Base-by-base conservation (phyloP, 2,113 vertebrate genomes). In the Sceloporus tristichus region DNA sequence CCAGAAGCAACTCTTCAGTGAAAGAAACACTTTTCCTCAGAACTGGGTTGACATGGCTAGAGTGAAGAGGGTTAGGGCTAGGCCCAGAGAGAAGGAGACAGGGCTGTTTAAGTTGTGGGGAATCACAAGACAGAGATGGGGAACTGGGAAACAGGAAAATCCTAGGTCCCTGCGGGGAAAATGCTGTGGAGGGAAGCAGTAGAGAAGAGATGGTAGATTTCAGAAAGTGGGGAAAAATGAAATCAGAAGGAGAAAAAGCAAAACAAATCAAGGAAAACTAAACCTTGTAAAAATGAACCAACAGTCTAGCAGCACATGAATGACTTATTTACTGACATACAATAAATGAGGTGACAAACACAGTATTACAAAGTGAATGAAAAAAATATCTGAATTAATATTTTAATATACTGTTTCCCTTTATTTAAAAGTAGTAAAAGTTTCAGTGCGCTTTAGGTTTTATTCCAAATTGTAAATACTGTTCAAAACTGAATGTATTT, bases 21-120 rank as follows among this genome's bases (percentile, higher is more conserved):
- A 99, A 99, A 97, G 98, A 99, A 97, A 99, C 98, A 92, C 98
- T 98, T 97, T 98, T 99, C 98, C 98, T 98, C 98, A 99, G 98
- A 95, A 97, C 95, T 92, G 97, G 97, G 96, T 98, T 97, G 98
- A 97, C 97, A 95, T 95, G 97, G 97, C 96, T 96, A 97, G 95
- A 95, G 94, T 95, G 97, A 87, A 96, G 97, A 96, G 96, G 97
- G 97, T 97, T 91, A 94, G 97, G 96, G 97, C 97, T 97, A 96
- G 95, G 93, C 87, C 95, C 96, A 93, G 91, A 94, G 93, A 97
- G 96, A 95, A 97, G 96, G 90, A 96, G 96, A 97, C 96, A 94
- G 97, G 97, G 96, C 95, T 97, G 95, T 96, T 95, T 97, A 96
- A 97, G 96, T 96, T 97, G 97, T 94, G 97, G 96, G 96, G 95